Conservation (phyloP, 2,113 vertebrate species). For the Orthonyx spaldingii region DNA sequence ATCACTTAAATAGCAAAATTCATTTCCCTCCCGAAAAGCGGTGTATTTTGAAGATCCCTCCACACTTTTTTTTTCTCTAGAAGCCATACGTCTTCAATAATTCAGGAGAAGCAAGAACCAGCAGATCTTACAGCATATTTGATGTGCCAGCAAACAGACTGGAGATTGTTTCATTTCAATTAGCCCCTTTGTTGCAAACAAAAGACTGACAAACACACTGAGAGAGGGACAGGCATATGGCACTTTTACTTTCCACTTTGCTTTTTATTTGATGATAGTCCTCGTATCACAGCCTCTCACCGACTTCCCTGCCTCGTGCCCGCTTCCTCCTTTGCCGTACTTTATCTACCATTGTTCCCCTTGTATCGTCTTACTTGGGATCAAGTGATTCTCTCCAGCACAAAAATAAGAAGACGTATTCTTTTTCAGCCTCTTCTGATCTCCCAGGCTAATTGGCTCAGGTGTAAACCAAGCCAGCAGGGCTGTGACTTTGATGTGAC, state of each 20-base stretch:
- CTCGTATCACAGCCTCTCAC: conserved; percentile 63
- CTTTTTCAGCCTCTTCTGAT: conserved; percentile 79
- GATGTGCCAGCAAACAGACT: conserved; percentile 86
- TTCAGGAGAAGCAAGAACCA: conserved; percentile 82
- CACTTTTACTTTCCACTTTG: conserved; percentile 66
- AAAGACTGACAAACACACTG: conserved; percentile 83
- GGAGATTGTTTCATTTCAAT: conserved; percentile 85
- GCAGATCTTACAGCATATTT: conserved; percentile 87
- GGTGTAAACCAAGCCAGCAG: conserved; percentile 89
- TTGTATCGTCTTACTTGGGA: conserved; percentile 80
- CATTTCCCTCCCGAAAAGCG: background rate
- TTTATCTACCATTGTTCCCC: conserved; percentile 68
- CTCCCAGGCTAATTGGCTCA: conserved; percentile 92
- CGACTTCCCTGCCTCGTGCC: conserved; percentile 31
- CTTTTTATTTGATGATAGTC: conserved; percentile 49
- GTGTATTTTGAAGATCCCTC: background rate
- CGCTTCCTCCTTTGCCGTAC: conserved; percentile 61
- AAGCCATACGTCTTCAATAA: conserved; percentile 80
- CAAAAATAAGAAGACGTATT: conserved; percentile 74
- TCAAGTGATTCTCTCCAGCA: conserved; percentile 79
- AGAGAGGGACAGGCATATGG: conserved; percentile 70
- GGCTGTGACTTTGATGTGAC: conserved; percentile 85
- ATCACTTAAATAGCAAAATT: background rate
- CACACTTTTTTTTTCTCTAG: conserved; percentile 17
- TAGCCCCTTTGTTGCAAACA: conserved; percentile 88